Evolutionary conservation across 2,113 vertebrate species (phyloP).

Genomic region (Proterorhinus semilunaris): DNA sequence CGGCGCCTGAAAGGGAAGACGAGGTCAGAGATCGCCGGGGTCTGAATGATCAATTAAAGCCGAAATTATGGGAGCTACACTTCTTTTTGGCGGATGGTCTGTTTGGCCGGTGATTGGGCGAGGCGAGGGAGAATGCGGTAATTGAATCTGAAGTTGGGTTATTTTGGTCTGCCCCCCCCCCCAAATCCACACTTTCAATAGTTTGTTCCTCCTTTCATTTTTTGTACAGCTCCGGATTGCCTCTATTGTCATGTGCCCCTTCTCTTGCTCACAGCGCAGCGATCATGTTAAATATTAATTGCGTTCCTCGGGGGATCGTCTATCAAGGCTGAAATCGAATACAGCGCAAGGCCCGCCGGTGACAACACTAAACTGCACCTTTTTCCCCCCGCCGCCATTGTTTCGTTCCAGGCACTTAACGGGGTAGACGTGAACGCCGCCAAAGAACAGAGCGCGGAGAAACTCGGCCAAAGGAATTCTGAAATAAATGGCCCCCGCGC

Average conservation of each 20-base stretch:
- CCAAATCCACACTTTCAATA: constrained; percentile 47
- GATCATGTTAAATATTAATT: constrained; percentile 78
- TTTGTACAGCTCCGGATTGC: constrained; percentile 69
- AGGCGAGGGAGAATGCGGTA: constrained; percentile 54
- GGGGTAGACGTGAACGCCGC: constrained; percentile 23
- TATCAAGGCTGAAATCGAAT: constrained; percentile 72
- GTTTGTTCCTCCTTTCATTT: constrained; percentile 66
- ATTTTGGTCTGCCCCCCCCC: constrained; percentile 59
- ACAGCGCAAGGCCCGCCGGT: constrained; percentile 50
- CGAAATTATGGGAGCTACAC: constrained; percentile 60
- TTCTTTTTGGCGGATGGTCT: constrained; percentile 56
- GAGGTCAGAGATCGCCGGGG: constrained; percentile 52
- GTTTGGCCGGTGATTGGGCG: constrained; percentile 46
- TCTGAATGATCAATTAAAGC: constrained; percentile 69
- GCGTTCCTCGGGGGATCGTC: constrained; percentile 54
- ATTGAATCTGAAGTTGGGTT: constrained; percentile 50
- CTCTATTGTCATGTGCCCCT: constrained; percentile 62
- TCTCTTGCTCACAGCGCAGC: constrained; percentile 47
- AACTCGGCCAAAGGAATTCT: constrained; percentile 23
- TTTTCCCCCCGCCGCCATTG: constrained; percentile 49
- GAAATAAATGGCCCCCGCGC: constrained; percentile 18
- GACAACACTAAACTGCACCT: constrained; percentile 54
- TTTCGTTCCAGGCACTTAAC: constrained; percentile 39
- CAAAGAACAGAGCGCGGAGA: constrained; percentile 32
- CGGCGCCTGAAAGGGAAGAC: constrained; percentile 54